These are phyloP conservation scores for Liopterus haemorrhoidalis DNA, from an alignment of 2,888 invertebrate genomes.

Conservation along the genomic window DNA sequence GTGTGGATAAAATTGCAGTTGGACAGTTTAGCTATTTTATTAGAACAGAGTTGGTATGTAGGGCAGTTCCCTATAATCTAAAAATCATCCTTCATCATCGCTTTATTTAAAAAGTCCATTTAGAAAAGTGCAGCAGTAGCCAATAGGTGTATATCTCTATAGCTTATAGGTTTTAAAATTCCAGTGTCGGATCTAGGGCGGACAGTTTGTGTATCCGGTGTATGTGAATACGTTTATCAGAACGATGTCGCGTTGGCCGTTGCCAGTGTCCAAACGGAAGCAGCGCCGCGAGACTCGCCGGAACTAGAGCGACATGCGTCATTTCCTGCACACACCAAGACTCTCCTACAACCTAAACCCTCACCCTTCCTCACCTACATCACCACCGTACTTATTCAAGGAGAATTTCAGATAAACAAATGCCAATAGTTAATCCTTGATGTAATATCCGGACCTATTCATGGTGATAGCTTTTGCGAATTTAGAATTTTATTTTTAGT, in stretches of 20 bases:
- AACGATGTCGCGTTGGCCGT: constrained; percentile 6
- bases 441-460: constrained; percentile 17
- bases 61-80: no score
- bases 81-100: no score
- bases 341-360: not conserved
- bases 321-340: constrained; percentile 42
- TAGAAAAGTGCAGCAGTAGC: no score
- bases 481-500: no score
- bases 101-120: no score
- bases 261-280: constrained; percentile 36
- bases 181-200: constrained; percentile 41
- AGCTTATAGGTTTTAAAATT: constrained; percentile 40
- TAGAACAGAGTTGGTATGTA: no score
- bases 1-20: no score
- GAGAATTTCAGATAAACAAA: constrained; percentile 10
- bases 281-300: constrained; percentile 45
- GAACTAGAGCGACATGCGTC: constrained; percentile 47
- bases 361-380: not conserved
- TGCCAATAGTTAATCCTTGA: not conserved
- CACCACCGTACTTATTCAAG: not conserved
- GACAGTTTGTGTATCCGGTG: constrained; percentile 45
- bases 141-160: no score
- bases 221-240: constrained; percentile 44
- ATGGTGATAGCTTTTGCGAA: no score
- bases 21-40: no score